Conservation (phyloP, 2,113 vertebrate genomes). For the Dascyllus trimaculatus region DNA sequence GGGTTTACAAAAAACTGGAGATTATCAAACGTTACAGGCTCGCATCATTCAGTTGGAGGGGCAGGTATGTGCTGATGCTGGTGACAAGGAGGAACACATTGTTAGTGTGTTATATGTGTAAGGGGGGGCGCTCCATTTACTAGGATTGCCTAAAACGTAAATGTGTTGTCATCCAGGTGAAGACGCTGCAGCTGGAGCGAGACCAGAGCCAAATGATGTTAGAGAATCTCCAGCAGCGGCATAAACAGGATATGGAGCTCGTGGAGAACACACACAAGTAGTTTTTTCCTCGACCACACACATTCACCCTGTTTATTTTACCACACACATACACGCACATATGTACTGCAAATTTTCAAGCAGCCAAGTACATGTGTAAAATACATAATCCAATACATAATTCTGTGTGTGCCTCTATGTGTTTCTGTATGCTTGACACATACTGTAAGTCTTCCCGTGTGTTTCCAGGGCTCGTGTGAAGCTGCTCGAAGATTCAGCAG, state of each 20-base stretch:
- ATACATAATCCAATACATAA: not conserved
- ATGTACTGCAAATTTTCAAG: not conserved
- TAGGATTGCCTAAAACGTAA: not conserved
- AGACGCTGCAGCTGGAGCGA: constrained; percentile 86
- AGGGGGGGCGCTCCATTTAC: not conserved
- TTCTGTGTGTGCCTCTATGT: no score
- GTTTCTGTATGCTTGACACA: no score
- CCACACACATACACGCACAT: not conserved
- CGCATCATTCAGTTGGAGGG: constrained; percentile 85
- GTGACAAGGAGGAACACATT: not conserved
- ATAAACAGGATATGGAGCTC: constrained; percentile 87
- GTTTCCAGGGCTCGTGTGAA: constrained; percentile 85
- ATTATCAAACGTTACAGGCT: constrained; percentile 78
- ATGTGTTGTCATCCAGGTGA: constrained; percentile 80
- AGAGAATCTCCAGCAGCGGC: constrained; percentile 85
- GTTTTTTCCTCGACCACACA: not conserved
- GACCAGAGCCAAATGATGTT: constrained; percentile 85
- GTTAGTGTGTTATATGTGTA: no score
- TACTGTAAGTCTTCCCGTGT: not conserved
- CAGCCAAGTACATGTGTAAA: not conserved
- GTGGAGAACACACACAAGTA: constrained; percentile 89
- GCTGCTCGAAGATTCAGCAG: constrained; percentile 85
- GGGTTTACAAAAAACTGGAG: constrained; percentile 59
- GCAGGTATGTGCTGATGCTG: constrained; percentile 80
- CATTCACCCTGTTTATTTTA: no score